phyloP scores from a whole-genome alignment of 1,140 invertebrate species.

The Pogonomyrmex barbatus region DNA sequence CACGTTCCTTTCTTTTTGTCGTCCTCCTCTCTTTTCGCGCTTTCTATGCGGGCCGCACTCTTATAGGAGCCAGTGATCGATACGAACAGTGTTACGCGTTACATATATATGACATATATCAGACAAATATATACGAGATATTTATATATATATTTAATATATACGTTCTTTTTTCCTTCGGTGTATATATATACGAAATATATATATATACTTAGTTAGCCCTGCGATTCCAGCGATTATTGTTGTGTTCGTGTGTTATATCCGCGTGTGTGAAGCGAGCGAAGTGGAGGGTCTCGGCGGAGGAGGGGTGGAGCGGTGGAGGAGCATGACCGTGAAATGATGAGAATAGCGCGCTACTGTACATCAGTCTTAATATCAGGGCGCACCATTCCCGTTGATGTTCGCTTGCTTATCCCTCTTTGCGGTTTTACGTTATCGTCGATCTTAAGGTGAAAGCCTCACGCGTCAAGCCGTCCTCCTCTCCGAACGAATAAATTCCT shows the following conservation, averaged over 20 bases:
- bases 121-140: constrained; percentile 75
- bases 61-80: constrained; percentile 68
- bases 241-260: constrained; percentile 62
- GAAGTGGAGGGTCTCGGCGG: constrained; percentile 21
- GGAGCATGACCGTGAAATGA: constrained; percentile 72
- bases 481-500: background rate
- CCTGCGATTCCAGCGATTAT: constrained; percentile 73
- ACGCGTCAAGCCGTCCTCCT: background rate
- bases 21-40: background rate
- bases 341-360: constrained; percentile 86
- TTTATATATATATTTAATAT: constrained; percentile 71
- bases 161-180: constrained; percentile 37
- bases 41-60: background rate
- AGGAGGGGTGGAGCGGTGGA: constrained; percentile 24
- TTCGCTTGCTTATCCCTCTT: constrained; percentile 67
- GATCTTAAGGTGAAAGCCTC: background rate
- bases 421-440: constrained; percentile 65
- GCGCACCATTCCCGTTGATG: constrained; percentile 85
- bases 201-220: constrained; percentile 77
- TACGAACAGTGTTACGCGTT: constrained; percentile 73
- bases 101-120: constrained; percentile 78
- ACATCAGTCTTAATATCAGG: constrained; percentile 87
- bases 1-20: background rate
- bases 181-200: constrained; percentile 68
- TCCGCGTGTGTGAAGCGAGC: constrained; percentile 51